Base-by-base conservation (phyloP, 2,797 vertebrate species). In the Sandelia bainsii region DNA sequence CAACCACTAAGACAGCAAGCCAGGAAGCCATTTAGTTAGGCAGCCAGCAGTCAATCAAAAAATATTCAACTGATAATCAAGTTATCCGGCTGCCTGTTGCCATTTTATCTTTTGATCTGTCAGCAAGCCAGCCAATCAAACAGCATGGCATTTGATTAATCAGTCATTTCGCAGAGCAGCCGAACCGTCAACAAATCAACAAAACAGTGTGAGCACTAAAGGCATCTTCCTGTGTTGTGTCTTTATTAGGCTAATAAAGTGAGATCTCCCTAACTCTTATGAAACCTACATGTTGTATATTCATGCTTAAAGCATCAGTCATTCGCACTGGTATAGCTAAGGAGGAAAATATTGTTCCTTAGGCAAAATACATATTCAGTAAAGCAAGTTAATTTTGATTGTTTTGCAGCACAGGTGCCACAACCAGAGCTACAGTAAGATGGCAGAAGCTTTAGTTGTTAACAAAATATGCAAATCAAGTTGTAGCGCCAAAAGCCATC, bases 381-480 rank as follows among this genome's bases (percentile, higher is more conserved):
- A 20, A 37, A 76, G 17, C 22, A 45, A 48, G 37, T 40, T 48
- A 59, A 23, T 67, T 45, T 58, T 60, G 45, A 61, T 79, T 37
- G 40, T 61, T 68, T 54, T 42, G 22, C 56, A 37, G 8, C 50
- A 22, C 70, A 77, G 70, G 66, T 73, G 61, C 58, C 72, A 60
- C 57, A 48, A 57, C 13, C 48, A 32, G 54, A 53, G 27, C 50
- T 48, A 34, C 59, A 62, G 22, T 42, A 20, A 60, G 63, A 48
- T 57, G 11, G 9, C 25, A 56, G 51, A 59, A 42, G 54, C 29
- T 75, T 59, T 77, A 44, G 80, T 81, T 75, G 67, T 65, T 52
- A 42, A 62, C 48, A 58, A 83, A 78, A 73, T 76, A 72, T 80
- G 65, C 74, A 82, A 76, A 79, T 77, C 0, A 12, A 71, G 71